Conservation (phyloP, 2,797 vertebrate species). For the Melanotaenia boesemani region DNA sequence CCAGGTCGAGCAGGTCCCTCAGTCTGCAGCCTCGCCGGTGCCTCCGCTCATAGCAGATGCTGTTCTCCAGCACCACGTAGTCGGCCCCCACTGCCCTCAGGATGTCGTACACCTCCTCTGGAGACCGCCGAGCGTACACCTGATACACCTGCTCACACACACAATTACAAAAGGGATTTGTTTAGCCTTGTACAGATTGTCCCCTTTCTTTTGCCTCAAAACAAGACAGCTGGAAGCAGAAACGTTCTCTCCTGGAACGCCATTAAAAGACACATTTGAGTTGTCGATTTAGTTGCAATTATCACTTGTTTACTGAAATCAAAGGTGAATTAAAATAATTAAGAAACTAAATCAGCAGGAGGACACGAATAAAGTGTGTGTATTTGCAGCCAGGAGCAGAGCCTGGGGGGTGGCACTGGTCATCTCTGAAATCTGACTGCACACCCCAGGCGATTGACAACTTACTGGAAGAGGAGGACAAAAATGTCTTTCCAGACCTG, state of each 20-base stretch:
- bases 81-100: conserved; percentile 88
- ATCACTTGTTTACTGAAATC: conserved; percentile 27
- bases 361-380: background rate
- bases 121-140: conserved; percentile 90
- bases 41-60: conserved; percentile 93
- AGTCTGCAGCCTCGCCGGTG: conserved; percentile 92
- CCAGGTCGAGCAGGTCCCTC: conserved; percentile 92
- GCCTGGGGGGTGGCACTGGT: too few relatives aligned
- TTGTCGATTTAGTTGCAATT: conserved; percentile 43
- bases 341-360: background rate
- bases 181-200: background rate
- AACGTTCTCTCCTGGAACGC: conserved; percentile 40
- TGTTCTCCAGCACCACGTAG: conserved; percentile 94
- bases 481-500: too few relatives aligned
- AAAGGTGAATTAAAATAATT: background rate
- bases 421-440: too few relatives aligned
- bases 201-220: background rate
- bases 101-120: conserved; percentile 87
- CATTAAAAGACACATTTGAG: conserved; percentile 33
- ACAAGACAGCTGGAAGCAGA: conserved; percentile 14
- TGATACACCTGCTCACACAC: conserved; percentile 90
- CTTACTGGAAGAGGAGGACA: too few relatives aligned
- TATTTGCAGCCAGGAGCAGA: too few relatives aligned
- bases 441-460: too few relatives aligned
- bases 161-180: conserved; percentile 17